Evolutionary conservation across 2,797 vertebrate species (phyloP).

Genomic region (Clarias pachynema): DNA sequence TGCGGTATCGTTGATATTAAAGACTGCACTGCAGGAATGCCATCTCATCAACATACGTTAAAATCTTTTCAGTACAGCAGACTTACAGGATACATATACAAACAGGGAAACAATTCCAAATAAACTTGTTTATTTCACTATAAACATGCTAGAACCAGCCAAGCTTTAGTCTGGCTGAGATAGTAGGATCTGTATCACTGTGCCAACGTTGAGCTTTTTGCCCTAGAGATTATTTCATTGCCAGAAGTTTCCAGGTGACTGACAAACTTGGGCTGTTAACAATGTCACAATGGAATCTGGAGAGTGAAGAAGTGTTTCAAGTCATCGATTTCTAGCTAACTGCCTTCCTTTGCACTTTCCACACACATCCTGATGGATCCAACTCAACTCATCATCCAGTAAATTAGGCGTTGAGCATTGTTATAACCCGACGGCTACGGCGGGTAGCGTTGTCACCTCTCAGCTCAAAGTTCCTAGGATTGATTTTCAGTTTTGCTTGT

Average conservation of each 20-base stretch:
- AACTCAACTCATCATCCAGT: background rate
- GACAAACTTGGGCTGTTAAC: constrained; percentile 17
- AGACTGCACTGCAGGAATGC: background rate
- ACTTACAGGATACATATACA: background rate
- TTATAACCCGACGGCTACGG: background rate
- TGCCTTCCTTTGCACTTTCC: background rate
- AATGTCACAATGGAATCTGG: background rate
- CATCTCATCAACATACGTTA: background rate
- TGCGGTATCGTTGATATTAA: background rate
- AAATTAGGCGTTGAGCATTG: background rate
- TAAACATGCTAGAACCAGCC: background rate
- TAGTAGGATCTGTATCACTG: background rate
- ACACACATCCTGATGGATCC: background rate
- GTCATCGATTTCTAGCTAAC: constrained; percentile 22
- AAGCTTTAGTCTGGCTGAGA: constrained; percentile 4
- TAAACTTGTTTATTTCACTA: constrained; percentile 15
- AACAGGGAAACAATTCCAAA: background rate
- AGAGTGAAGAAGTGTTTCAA: background rate
- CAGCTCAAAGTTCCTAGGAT: background rate
- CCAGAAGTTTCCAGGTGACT: constrained; percentile 21
- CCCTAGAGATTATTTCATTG: background rate
- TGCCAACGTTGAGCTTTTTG: constrained; percentile 5
- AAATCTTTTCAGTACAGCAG: background rate
- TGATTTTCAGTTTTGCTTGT: background rate
- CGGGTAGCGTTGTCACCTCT: background rate